Base-by-base conservation (phyloP, 2,797 vertebrate species). In the Galaxias olidus region DNA sequence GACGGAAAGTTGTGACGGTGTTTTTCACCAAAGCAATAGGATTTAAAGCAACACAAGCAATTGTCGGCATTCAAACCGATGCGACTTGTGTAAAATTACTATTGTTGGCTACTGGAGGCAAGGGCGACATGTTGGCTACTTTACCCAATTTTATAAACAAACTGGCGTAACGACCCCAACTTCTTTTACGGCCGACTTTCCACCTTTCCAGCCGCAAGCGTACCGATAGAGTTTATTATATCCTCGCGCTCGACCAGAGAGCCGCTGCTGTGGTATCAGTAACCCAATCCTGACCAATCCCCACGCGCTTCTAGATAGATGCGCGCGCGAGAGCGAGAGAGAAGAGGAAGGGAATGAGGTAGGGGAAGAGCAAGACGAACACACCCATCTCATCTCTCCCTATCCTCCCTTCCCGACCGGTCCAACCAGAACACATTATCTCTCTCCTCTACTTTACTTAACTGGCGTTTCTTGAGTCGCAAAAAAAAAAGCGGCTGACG, bases 231-330 rank as follows among this genome's bases (percentile, higher is more conserved):
- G 48, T 71, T 77, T 77, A 65, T 65, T 59, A 62, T 74, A 82
- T 73, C 69, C 84, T 76, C 68, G 67, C 68, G 65, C 78, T 66
- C 75, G 46, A 14, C 69, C 71, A 49, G 55, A 68, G 82, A 68
- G 63, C 72, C 53, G 62, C 84, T 77, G 81, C 91, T 85, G 83
- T 63, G 71, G 79, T 89, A 81, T 92, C 86, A 71, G 84, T 91
- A 87, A 88, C 88, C 79, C 85, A 86, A 74, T 84, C 80, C 66
- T 72, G 78, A 83, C 73, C 84, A 87, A 83, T 87, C 76, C 85
- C 64, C 45, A 80, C 75, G 72, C 85, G 55, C 68, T 6, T 55
- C 53, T 62, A 51, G 17, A 60, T 46, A 56, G 69, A 47, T 45
- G 51, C 48, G 50, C 55, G 44, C 4, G 40, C 48, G 19, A 56